Evolutionary conservation across 2,888 invertebrate species (phyloP), one percentile per base, ranked within the genome.

Genomic region (Nymphalis polychloros): DNA sequence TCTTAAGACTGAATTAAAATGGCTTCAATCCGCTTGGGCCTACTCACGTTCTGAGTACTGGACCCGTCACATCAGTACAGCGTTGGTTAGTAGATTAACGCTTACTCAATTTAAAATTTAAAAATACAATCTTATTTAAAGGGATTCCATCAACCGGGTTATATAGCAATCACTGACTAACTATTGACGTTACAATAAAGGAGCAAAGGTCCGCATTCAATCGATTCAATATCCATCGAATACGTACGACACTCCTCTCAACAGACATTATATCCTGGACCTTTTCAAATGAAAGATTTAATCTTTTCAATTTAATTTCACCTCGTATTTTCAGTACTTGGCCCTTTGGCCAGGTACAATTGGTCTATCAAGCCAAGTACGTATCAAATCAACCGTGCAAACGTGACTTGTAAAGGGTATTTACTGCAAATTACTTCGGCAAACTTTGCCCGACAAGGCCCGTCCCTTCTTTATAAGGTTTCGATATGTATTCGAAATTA

Each of bases 261-360:
- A 47, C 16, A 49, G 62, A 60, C 67, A 55, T 63, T 63, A 64
- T 59, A 61, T 49, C 67, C 65, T 64, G 77, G 78, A 80, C 83
- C 82, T 83, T 78, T 81, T 77, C 75, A 81, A 83, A 86, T 85
- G 82, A 84, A 83, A 85, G 86, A 88, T 87, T 80, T 85, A 84
- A 87, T 88, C 87, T 85, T 59, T 75, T 63, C 74, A 72, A 76
- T 80, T 84, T 81, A 78, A 79, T 78, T 77, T 75, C 62, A 75
- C 71, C 75, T 71, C 65, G 70, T 64, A 68, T 64, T 49, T 49
- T 55, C 8, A 55, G 35, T 31, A n/a, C 17, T 55, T 68, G 61
- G 73, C 57, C 63, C 48, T 57, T 62, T 59, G 60, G 59, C 69
- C 63, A 69, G 71, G 69, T 71, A 63, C 66, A 31, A 57, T 66